Base-by-base conservation (phyloP, 2,797 vertebrate species). In the Hapalemur alaotrensis region DNA sequence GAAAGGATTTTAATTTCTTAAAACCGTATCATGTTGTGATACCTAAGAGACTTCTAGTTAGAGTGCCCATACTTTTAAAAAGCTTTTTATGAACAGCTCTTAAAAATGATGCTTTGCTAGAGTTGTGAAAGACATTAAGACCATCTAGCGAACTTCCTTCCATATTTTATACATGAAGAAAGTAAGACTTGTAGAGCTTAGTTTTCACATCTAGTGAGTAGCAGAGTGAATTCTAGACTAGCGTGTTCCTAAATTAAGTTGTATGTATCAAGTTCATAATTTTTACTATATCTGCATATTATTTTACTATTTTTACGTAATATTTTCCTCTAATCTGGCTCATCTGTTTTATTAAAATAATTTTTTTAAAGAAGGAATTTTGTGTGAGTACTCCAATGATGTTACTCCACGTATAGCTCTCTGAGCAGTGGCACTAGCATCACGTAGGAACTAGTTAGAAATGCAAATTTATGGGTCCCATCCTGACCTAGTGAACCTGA, bases 1-100 rank as follows among this genome's bases (percentile, higher is more conserved):
- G 18, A 70, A 72, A 94, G 70, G 1, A 91, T 82, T 69, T 96
- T 67, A 92, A 92, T 84, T 80, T 92, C 35, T 80, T 48, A 89
- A 75, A 76, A 87, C 1, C 23, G 0, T 87, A 38, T 82, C 69
- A 70, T 80, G 2, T 28, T 78, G 6, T 76, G 50, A 67, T 65
- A 78, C 28, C 38, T 72, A 75, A 59, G 22, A 70, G 86, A 83
- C 32, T 90, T 69, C 25, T 69, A 25, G 28, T 63, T 93, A 52
- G 54, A 83, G 9, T 23, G 35, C 28, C 32, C 22, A 61, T 75
- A 86, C 2, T 93, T 89, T 52, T 32, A 54, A 35, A 92, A 94
- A 48, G 52, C 35, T 52, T 17, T 41, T 52, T 43, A 69, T 18
- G 30, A 43, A 75, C 20, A 88, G 35, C 35, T 83, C 88, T 88